Base-by-base conservation (phyloP, 2,888 invertebrate genomes). In the Odontomyia ornata region DNA sequence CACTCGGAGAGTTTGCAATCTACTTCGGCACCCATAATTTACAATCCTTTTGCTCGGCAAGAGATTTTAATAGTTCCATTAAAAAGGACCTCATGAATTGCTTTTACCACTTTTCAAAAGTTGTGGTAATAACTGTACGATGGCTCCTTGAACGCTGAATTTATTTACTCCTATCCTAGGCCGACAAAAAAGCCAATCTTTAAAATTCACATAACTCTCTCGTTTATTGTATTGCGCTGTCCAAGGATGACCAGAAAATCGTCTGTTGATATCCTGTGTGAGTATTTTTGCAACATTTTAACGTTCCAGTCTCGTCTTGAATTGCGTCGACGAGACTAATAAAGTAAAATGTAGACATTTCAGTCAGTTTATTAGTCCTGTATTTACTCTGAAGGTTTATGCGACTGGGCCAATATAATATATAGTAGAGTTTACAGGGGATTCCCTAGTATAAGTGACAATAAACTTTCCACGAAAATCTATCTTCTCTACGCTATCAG, bases 171-270 rank as follows among this genome's bases (percentile, higher is more conserved):
- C n/a, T 7, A 18, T 13, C 36, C 5, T 5, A 9, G 9, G 9
- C 3, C 36, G 36, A 9, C 7, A 5, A 13, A 23, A 65, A 43
- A 47, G 69, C 69, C 46, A 69, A 69, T 69, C 69, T 69, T 69
- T 46, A 69, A 36, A 69, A 69, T 69, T 69, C 69, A 23, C 69
- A 69, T 69, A 47, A 47, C 30, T 46, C n/a, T n/a, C 36, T 36
- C 36, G 36, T 36, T 36, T 9, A 5, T 9, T 5, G 36, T 5
- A 9, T 9, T 36, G 21, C 27, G 11, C 21, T 65, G 57, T 30
- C 36, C 36, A 18, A 36, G 23, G 60, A 73, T 36, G 43, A 36
- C 57, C 73, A 73, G 25, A 47, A 69, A 69, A 73, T 57, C 60
- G 43, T 23, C 73, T 60, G 52, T 73, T 73, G 57, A 57, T 73